Evolutionary conservation across 2,797 vertebrate genomes (phyloP).

Genomic region (Allobates femoralis): DNA sequence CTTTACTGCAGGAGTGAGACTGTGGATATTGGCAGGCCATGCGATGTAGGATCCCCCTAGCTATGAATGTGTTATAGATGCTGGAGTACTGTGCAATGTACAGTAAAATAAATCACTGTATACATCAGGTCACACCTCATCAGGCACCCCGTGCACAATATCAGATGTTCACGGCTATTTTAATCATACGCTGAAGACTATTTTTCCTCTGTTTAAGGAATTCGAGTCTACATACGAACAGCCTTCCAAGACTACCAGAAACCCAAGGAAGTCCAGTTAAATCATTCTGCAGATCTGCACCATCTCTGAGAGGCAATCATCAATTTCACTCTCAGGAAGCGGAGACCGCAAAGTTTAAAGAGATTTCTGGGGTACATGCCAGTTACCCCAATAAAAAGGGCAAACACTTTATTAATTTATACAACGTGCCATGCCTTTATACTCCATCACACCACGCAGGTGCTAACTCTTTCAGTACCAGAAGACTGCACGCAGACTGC

Average conservation of each 20-base stretch:
- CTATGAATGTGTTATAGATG: slow-evolving; percentile 35
- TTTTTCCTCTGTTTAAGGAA: slow-evolving; percentile 33
- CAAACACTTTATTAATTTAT: slow-evolving; percentile 1
- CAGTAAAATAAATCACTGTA: slow-evolving; percentile 51
- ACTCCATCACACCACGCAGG: not conserved
- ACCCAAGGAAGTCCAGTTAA: slow-evolving; percentile 35
- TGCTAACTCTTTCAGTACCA: slow-evolving; percentile 48
- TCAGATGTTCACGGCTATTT: slow-evolving; percentile 55
- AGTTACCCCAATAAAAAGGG: slow-evolving; percentile 28
- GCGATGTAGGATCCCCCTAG: slow-evolving; percentile 16
- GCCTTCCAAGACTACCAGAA: slow-evolving; percentile 33
- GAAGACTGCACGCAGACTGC: slow-evolving; percentile 10
- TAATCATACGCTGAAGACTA: slow-evolving; percentile 52
- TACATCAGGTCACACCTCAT: slow-evolving; percentile 40
- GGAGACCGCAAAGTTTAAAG: slow-evolving; percentile 39
- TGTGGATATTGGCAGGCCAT: slow-evolving; percentile 16
- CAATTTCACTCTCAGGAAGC: slow-evolving; percentile 36
- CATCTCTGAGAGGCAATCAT: slow-evolving; percentile 39
- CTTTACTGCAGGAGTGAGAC: slow-evolving; percentile 14
- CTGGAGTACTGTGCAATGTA: slow-evolving; percentile 43
- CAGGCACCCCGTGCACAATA: not conserved
- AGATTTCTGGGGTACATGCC: slow-evolving; percentile 12
- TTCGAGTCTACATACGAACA: slow-evolving; percentile 35
- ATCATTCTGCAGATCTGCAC: slow-evolving; percentile 57
- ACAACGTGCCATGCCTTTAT: not conserved